These are phyloP conservation scores for Cecidostiba fungosa DNA, from an alignment of 2,888 invertebrate genomes.

Conservation along the genomic window DNA sequence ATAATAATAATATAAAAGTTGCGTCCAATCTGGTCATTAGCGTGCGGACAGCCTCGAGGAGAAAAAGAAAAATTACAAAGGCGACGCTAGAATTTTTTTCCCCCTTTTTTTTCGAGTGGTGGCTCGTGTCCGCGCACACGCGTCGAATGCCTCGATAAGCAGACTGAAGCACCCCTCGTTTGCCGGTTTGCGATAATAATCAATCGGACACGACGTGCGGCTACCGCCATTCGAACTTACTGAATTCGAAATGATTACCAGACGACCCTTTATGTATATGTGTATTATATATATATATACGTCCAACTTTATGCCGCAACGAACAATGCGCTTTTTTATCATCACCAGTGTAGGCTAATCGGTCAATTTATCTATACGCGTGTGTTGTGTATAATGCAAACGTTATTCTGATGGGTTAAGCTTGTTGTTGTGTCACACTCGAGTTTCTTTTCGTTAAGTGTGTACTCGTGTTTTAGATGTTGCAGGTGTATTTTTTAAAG, in stretches of 20 bases:
- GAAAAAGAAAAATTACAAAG: neutral
- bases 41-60: neutral
- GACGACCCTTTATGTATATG: no score
- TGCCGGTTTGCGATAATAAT: conserved; percentile 76
- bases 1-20: no score
- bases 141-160: conserved; percentile 32
- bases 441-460: neutral
- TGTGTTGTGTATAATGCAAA: neutral
- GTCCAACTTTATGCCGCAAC: conserved; percentile 45
- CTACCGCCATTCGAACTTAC: conserved; percentile 73
- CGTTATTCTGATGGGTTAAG: neutral
- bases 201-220: conserved; percentile 73
- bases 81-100: neutral
- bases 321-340: conserved; percentile 28
- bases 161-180: conserved; percentile 69
- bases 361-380: conserved; percentile 40
- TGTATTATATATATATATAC: no score
- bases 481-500: no score
- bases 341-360: neutral
- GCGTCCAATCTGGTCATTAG: neutral
- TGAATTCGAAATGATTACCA: conserved; percentile 79
- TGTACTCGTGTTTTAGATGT: no score
- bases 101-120: neutral
- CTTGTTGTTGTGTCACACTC: neutral
- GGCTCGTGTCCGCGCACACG: conserved; percentile 6